phyloP scores from a whole-genome alignment of 2,113 vertebrate genomes.

The Apus apus region DNA sequence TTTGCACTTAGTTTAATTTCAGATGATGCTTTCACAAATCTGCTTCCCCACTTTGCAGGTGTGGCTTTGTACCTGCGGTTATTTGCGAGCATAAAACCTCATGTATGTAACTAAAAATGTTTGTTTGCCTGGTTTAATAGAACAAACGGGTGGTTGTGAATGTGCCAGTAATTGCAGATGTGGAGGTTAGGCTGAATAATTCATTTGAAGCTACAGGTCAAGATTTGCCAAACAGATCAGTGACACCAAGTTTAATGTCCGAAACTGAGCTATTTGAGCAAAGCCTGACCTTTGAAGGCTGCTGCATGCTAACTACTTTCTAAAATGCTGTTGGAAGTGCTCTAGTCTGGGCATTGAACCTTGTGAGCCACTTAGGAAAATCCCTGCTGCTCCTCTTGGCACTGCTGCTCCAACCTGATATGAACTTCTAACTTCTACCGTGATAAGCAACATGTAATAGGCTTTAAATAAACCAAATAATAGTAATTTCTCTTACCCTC shows the following conservation, averaged over 20 bases:
- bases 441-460: not conserved
- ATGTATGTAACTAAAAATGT: not conserved
- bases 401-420: not conserved
- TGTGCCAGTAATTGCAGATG: not conserved
- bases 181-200: not conserved
- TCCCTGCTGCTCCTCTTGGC: not conserved
- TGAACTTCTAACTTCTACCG: not conserved
- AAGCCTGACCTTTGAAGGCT: not conserved
- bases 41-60: not conserved
- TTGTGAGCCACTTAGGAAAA: not conserved
- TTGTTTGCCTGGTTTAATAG: not conserved
- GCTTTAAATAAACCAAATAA: constrained; percentile 22
- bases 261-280: not conserved
- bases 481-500: constrained; percentile 30
- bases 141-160: not conserved
- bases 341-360: not conserved
- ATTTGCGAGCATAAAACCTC: not conserved
- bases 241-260: not conserved
- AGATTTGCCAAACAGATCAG: not conserved
- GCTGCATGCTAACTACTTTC: not conserved
- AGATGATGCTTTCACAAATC: not conserved
- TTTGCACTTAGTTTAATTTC: constrained; percentile 25
- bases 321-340: not conserved
- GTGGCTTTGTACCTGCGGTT: not conserved
- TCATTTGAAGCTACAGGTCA: not conserved